phyloP scores from a whole-genome alignment of 2,113 vertebrate genomes.

The Haliaeetus leucogaster region DNA sequence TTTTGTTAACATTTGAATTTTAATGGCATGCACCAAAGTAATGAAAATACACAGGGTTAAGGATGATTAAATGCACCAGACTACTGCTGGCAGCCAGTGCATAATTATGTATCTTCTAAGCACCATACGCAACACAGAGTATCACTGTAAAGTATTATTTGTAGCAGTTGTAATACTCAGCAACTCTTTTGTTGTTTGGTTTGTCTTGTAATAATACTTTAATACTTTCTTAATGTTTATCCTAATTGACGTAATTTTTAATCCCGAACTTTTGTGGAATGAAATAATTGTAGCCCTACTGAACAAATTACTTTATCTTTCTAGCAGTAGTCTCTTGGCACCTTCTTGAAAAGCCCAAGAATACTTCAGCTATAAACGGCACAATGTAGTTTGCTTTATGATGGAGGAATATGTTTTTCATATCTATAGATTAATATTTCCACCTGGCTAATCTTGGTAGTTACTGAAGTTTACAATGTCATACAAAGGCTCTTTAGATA shows the following conservation, averaged over 20 bases:
- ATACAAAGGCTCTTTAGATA: neutral
- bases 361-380: neutral
- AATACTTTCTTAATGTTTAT: neutral
- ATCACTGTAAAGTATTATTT: neutral
- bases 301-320: neutral
- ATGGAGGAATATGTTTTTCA: neutral
- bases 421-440: neutral
- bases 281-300: neutral
- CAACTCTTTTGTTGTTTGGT: neutral
- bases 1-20: neutral
- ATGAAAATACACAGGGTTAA: neutral
- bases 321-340: neutral
- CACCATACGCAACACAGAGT: neutral
- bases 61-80: neutral
- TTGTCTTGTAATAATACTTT: neutral
- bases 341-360: neutral
- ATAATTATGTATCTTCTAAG: neutral
- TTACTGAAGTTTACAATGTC: neutral
- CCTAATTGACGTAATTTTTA: neutral
- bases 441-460: neutral
- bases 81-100: neutral
- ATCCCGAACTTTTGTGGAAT: neutral
- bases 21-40: neutral
- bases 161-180: neutral
- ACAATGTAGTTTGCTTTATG: neutral